Conservation (phyloP, 2,888 invertebrate species). For the Calameuta pallipes region DNA sequence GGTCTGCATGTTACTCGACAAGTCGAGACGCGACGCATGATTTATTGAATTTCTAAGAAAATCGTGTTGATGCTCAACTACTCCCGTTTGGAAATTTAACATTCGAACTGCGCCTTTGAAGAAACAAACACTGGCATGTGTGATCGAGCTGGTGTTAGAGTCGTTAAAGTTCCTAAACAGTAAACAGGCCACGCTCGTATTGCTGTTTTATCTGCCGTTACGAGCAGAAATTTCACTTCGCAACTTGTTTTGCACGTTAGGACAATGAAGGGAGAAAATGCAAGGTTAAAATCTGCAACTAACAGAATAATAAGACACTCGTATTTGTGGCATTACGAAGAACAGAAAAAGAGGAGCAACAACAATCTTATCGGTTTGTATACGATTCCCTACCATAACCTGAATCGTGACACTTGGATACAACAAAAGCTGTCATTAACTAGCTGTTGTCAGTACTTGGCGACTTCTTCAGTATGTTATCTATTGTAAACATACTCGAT, state of each 20-base stretch:
- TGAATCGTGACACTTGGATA: not conserved
- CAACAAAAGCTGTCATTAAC: not conserved
- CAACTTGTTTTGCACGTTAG: not conserved
- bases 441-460: constrained; percentile 8
- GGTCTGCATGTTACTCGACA: constrained; percentile 4
- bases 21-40: constrained; percentile 9
- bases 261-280: not conserved
- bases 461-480: constrained; percentile 50
- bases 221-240: not conserved
- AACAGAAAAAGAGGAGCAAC: not conserved
- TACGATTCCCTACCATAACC: not conserved
- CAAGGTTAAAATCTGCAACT: not conserved
- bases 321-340: not conserved
- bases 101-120: constrained; percentile 36
- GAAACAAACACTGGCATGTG: constrained; percentile 37
- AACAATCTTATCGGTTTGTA: not conserved
- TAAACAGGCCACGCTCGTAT: constrained; percentile 10
- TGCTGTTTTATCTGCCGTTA: constrained; percentile 8
- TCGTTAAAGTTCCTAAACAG: constrained; percentile 30
- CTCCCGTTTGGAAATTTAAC: constrained; percentile 32
- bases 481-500: constrained; percentile 53
- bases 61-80: constrained; percentile 24
- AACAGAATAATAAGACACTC: not conserved
- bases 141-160: constrained; percentile 28
- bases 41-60: constrained; percentile 25